phyloP scores from a whole-genome alignment of 2,888 invertebrate species.

The Cepaea hortensis region DNA sequence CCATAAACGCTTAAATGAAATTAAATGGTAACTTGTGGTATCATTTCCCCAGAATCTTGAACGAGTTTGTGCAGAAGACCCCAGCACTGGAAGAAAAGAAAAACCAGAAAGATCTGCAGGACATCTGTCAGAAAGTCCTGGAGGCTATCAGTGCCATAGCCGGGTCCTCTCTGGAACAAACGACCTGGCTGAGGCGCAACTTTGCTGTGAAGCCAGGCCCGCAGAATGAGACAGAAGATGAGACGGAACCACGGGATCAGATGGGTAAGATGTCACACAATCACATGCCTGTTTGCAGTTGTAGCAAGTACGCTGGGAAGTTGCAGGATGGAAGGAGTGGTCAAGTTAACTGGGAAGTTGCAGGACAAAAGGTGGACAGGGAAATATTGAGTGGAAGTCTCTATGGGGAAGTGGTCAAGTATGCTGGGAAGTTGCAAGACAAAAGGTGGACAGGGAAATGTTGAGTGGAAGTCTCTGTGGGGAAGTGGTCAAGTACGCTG shows the following conservation, averaged over 20 bases:
- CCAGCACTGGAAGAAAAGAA: conserved; percentile 86
- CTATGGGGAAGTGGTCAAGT: no score
- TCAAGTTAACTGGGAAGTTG: no score
- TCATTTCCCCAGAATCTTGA: conserved; percentile 80
- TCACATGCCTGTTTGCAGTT: no score
- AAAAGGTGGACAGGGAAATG: no score
- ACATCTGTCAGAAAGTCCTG: conserved; percentile 81
- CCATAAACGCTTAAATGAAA: not conserved
- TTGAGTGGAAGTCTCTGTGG: no score
- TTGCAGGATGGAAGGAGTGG: not conserved
- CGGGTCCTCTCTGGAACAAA: conserved; percentile 92
- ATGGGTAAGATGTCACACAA: conserved; percentile 46
- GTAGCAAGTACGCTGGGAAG: not conserved
- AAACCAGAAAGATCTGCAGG: conserved; percentile 87
- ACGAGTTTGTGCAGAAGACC: conserved; percentile 89
- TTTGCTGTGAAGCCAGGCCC: conserved; percentile 83
- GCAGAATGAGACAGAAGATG: conserved; percentile 73
- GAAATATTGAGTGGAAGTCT: no score
- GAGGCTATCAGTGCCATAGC: conserved; percentile 89
- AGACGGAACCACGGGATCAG: conserved; percentile 59
- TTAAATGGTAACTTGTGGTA: not conserved
- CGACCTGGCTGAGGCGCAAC: conserved; percentile 90
- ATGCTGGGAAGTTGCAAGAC: no score
- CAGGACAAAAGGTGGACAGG: no score
- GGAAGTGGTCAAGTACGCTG: no score